Evolutionary conservation across 2,888 invertebrate genomes (phyloP).

Genomic region (Thalpophila matura): DNA sequence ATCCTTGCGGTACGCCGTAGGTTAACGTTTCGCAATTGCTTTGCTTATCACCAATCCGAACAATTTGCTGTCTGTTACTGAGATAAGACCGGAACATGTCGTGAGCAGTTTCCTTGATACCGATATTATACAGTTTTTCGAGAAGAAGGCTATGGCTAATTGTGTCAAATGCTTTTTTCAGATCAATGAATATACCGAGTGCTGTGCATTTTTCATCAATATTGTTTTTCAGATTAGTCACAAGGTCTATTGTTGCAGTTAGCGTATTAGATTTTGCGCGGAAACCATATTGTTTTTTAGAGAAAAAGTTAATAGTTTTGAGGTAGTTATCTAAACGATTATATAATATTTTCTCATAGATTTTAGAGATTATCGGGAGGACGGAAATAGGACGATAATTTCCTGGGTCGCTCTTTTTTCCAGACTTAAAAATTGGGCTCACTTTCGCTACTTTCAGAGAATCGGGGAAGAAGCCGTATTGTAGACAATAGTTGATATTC

Average conservation of each 20-base stretch:
- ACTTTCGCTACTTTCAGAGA: no score
- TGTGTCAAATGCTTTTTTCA: no score
- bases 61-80: background rate
- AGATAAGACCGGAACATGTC: conserved; percentile 1
- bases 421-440: no score
- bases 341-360: no score
- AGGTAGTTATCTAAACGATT: no score
- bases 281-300: conserved; percentile 6
- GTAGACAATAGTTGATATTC: no score
- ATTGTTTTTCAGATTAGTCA: background rate
- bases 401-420: no score
- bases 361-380: no score
- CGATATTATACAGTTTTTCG: background rate
- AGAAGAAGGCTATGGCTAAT: background rate
- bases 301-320: no score
- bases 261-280: conserved; percentile 4
- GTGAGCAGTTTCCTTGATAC: background rate
- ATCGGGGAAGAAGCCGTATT: background rate
- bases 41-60: background rate
- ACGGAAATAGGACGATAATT: no score
- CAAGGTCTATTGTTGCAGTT: conserved; percentile 1
- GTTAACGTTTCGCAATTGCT: background rate
- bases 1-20: background rate
- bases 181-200: no score
- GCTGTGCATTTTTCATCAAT: no score